A percentile compares a stretch with the other conserved stretches of the same genome.
phyloP scores from a whole-genome alignment of 2,888 invertebrate species.

The Macropis europaea region DNA sequence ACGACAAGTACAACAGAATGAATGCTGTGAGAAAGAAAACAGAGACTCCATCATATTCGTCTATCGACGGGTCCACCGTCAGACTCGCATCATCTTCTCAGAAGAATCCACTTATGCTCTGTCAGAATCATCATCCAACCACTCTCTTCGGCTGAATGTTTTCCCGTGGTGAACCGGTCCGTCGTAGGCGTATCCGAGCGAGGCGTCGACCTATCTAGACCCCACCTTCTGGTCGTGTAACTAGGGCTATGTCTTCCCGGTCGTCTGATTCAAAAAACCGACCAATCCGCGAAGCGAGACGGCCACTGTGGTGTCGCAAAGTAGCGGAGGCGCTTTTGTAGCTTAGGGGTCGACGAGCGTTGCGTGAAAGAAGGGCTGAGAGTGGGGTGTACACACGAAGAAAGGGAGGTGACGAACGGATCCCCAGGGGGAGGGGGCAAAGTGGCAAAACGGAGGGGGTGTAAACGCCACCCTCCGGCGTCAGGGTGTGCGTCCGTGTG shows the following conservation, averaged over 20 bases:
- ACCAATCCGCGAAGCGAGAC: constrained; percentile 79
- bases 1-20: too few relatives aligned
- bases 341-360: constrained; percentile 49
- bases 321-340: constrained; percentile 68
- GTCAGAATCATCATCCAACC: too few relatives aligned
- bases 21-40: too few relatives aligned
- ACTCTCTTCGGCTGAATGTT: too few relatives aligned
- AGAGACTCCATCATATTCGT: too few relatives aligned
- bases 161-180: constrained; percentile 68
- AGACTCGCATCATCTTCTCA: too few relatives aligned
- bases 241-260: constrained; percentile 79
- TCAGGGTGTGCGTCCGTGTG: background rate
- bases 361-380: constrained; percentile 32
- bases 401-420: constrained; percentile 26
- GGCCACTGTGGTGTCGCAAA: constrained; percentile 76
- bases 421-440: background rate
- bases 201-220: constrained; percentile 71
- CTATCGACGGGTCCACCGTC: too few relatives aligned
- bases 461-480: constrained; percentile 58
- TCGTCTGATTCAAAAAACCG: constrained; percentile 77
- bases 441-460: background rate
- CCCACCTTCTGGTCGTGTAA: constrained; percentile 74
- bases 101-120: too few relatives aligned
- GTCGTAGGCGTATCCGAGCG: constrained; percentile 72
- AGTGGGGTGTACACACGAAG: constrained; percentile 25